Evolutionary conservation across 1,140 invertebrate genomes (phyloP).

Genomic region (Protaetia brevitarsis): DNA sequence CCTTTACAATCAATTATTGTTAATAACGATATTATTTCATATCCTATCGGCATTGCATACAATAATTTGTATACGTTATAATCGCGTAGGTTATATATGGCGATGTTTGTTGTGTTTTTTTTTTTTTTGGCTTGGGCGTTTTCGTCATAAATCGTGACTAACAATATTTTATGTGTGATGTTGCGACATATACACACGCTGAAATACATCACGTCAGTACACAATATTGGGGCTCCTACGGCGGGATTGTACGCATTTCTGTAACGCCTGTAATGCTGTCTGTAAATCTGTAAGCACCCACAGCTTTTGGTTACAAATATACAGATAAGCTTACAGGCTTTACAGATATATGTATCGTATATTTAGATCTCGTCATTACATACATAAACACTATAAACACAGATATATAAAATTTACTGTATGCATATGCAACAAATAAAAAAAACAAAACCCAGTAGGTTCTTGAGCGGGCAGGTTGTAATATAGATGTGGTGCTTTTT

Average conservation of each 20-base stretch:
- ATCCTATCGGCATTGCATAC: slow-evolving; percentile 8
- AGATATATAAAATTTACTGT: background rate
- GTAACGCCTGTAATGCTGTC: too few relatives aligned
- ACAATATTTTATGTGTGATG: background rate
- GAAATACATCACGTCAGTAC: background rate
- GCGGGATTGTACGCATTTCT: too few relatives aligned
- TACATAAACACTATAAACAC: background rate
- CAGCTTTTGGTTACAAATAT: too few relatives aligned
- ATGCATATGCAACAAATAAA: background rate
- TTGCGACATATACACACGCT: background rate
- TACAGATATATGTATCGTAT: too few relatives aligned
- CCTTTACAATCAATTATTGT: background rate
- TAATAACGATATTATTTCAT: slow-evolving; percentile 8
- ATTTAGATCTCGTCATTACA: too few relatives aligned
- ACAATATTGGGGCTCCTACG: too few relatives aligned
- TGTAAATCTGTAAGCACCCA: too few relatives aligned
- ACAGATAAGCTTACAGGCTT: too few relatives aligned
- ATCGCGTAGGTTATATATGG: background rate
- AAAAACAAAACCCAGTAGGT: background rate
- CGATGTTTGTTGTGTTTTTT: background rate
- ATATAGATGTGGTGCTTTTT: background rate
- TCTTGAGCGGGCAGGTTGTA: background rate
- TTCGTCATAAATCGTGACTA: background rate
- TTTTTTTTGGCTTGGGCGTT: slow-evolving; percentile 10
- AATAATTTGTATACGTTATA: background rate